These are phyloP conservation scores for Macrostomum cliftonense DNA, from an alignment of 2,888 invertebrate genomes.

Conservation along the genomic window DNA sequence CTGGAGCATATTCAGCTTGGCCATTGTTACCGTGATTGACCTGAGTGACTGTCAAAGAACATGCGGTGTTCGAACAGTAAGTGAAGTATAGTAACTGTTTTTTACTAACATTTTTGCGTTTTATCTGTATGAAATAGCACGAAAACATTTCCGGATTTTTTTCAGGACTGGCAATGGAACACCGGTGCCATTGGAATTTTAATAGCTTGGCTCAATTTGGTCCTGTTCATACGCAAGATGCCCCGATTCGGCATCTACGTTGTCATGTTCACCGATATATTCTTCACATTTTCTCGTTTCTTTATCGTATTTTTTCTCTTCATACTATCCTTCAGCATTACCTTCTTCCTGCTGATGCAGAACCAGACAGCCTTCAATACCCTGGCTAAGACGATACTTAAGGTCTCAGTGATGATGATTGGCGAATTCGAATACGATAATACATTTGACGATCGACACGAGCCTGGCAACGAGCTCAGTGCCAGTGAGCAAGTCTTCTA, in stretches of 20 bases:
- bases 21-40: conserved; percentile 39
- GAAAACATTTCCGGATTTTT: too few relatives aligned
- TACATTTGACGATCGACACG: conserved; percentile 4
- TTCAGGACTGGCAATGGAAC: conserved; percentile 41
- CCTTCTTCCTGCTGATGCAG: conserved; percentile 27
- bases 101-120: too few relatives aligned
- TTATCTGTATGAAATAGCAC: too few relatives aligned
- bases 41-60: conserved; percentile 31
- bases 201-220: conserved; percentile 37
- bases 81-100: too few relatives aligned
- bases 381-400: conserved; percentile 24
- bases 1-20: conserved; percentile 39
- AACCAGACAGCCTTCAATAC: conserved; percentile 24
- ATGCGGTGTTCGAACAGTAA: conserved; percentile 34
- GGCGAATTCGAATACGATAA: conserved; percentile 33
- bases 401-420: conserved; percentile 36
- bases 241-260: conserved; percentile 35
- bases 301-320: conserved; percentile 34
- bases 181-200: conserved; percentile 40
- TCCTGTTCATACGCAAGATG: conserved; percentile 34
- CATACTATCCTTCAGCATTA: conserved; percentile 31
- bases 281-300: conserved; percentile 32
- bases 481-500: conserved; percentile 7
- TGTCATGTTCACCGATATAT: conserved; percentile 35
- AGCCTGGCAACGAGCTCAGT: conserved; percentile 3